Conservation (phyloP, 1,140 invertebrate species). For the Anadara kagoshimensis region DNA sequence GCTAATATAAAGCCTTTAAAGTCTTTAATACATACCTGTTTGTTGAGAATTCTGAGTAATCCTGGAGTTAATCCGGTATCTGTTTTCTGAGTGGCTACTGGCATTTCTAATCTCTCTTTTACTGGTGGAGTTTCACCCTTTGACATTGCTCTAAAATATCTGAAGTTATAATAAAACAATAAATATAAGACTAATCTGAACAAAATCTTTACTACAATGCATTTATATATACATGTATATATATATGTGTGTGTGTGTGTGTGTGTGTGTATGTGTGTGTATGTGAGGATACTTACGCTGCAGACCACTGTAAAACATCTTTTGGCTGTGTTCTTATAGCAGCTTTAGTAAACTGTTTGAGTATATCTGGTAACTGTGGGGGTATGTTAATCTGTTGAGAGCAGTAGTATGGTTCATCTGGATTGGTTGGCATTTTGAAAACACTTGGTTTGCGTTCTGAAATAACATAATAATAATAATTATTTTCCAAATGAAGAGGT, state of each 20-base stretch:
- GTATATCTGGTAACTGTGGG: constrained; percentile 85
- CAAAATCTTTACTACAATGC: too few relatives aligned
- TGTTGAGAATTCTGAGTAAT: constrained; percentile 83
- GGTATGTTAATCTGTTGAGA: constrained; percentile 81
- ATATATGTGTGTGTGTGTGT: too few relatives aligned
- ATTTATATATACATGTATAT: too few relatives aligned
- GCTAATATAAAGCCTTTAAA: too few relatives aligned
- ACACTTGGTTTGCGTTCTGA: too few relatives aligned
- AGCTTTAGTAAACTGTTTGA: constrained; percentile 91
- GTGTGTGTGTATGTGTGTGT: too few relatives aligned
- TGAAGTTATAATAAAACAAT: constrained; percentile 40
- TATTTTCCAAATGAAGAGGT: too few relatives aligned
- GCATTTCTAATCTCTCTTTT: constrained; percentile 80
- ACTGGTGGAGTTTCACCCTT: constrained; percentile 76
- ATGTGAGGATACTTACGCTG: constrained; percentile 69
- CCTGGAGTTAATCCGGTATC: constrained; percentile 83
- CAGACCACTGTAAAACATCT: constrained; percentile 89
- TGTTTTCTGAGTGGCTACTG: constrained; percentile 73
- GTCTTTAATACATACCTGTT: constrained; percentile 79
- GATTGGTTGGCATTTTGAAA: constrained; percentile 65
- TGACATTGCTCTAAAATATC: constrained; percentile 73
- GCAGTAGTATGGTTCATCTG: constrained; percentile 75
- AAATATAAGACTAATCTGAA: too few relatives aligned
- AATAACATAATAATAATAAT: too few relatives aligned
- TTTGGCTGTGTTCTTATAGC: constrained; percentile 91